phyloP scores from a whole-genome alignment of 1,140 invertebrate species.

The Rhyacophila brunnea region DNA sequence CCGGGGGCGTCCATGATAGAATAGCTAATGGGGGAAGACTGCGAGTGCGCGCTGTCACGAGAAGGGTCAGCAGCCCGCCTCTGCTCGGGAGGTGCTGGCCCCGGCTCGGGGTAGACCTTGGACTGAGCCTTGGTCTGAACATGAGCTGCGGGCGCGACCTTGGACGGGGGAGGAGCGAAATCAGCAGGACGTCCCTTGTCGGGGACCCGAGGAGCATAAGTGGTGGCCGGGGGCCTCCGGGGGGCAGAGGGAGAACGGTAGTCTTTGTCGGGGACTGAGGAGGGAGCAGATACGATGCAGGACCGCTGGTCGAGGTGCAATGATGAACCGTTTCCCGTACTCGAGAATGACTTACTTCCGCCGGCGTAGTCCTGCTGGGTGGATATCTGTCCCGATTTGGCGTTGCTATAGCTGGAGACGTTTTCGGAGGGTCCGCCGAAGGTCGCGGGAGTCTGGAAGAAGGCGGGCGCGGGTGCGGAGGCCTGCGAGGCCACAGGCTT shows the following conservation, averaged over 20 bases:
- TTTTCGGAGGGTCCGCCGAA: conserved; percentile 57
- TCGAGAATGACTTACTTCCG: conserved; percentile 60
- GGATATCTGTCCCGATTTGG: conserved; percentile 56
- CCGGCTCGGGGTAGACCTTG: conserved; percentile 66
- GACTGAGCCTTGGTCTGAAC: conserved; percentile 69
- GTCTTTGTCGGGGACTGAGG: conserved; percentile 56
- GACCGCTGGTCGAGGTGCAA: conserved; percentile 61
- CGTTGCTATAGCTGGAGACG: conserved; percentile 51
- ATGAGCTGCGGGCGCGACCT: conserved; percentile 48
- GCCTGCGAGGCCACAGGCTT: conserved; percentile 58
- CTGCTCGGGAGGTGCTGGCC: conserved; percentile 47
- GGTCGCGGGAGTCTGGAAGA: conserved; percentile 62
- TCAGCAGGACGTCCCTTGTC: conserved; percentile 47
- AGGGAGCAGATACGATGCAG: conserved; percentile 68
- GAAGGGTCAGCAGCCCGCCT: conserved; percentile 54
- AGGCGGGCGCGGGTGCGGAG: conserved; percentile 46
- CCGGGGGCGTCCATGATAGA: conserved; percentile 70
- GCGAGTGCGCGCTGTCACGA: conserved; percentile 57
- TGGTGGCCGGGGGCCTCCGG: conserved; percentile 47
- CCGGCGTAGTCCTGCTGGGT: conserved; percentile 53
- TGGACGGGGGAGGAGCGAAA: conserved; percentile 57
- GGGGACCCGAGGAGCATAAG: conserved; percentile 51
- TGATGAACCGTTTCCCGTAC: conserved; percentile 53
- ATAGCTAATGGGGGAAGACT: conserved; percentile 73
- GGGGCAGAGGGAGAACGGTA: conserved; percentile 55